phyloP scores from a whole-genome alignment of 2,797 vertebrate species.

The Chelonia mydas region DNA sequence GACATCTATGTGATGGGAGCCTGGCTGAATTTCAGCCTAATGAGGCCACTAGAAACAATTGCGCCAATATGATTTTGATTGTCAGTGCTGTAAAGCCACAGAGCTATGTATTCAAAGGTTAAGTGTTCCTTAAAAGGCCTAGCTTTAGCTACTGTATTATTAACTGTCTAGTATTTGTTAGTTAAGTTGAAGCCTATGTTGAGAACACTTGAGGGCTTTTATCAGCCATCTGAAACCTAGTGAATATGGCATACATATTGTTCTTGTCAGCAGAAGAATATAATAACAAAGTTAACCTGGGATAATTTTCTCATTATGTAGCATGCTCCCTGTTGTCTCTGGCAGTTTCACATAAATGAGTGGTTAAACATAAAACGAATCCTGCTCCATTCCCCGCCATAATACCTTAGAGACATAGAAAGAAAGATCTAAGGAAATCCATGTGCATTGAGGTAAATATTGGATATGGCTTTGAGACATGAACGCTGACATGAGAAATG shows the following conservation, averaged over 20 bases:
- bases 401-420: neutral
- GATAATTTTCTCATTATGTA: slow-evolving; percentile 48
- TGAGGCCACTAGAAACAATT: neutral
- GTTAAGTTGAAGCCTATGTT: slow-evolving; percentile 6
- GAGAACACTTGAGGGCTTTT: neutral
- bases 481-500: neutral
- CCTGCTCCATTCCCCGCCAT: neutral
- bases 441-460: neutral
- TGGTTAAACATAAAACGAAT: neutral
- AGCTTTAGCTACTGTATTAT: neutral
- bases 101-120: neutral
- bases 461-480: neutral
- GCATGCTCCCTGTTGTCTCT: neutral
- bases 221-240: neutral
- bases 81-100: neutral
- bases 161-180: neutral
- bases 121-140: neutral
- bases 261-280: slow-evolving; percentile 11
- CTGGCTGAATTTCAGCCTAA: neutral
- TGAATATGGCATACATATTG: neutral
- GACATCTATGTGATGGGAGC: neutral
- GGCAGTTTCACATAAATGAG: slow-evolving; percentile 29
- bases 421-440: slow-evolving; percentile 6
- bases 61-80: neutral
- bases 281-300: slow-evolving; percentile 27